Evolutionary conservation across 1,140 invertebrate species (phyloP), one percentile per base, ranked within the genome.

Genomic region (Hylaeus anthracinus): DNA sequence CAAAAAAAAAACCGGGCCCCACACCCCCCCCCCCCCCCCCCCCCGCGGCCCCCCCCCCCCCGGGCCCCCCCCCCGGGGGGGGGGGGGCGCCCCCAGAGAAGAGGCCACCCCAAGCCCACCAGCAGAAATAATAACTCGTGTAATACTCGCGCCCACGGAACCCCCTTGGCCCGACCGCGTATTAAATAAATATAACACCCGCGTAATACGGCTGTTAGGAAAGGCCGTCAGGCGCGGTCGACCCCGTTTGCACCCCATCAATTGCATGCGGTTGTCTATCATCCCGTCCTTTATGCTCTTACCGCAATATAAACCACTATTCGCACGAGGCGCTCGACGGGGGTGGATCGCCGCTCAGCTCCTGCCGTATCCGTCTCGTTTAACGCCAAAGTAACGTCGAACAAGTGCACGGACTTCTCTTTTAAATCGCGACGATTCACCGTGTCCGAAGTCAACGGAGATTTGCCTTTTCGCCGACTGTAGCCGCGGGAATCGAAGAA

Each of bases 121-220:
- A 89, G 88, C 82, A 91, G 88, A 90, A 91, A 91, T 91, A 91
- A 90, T 91, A 91, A 91, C 85, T 87, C 85, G 85, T 83, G 81
- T 81, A 87, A 83, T 88, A 81, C 80, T 73, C 77, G 75, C 53
- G 77, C 64, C 61, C 74, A 39, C 55, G 43, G 63, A 63, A 48
- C 51, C 78, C 64, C 63, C 56, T 71, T 58, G 70, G 64, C 61
- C 67, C 58, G 67, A 71, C 74, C 81, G 82, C 83, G 83, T 88
- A 90, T 91, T 91, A 90, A 90, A 91, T 90, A 91, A 91, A 91
- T 91, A 90, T 90, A 89, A 91, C 89, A 86, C 88, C 87, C 86
- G 86, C 87, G 89, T 91, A 90, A 91, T 90, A 89, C 76, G 85
- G 85, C 89, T 80, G 90, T 90, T 90, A 89, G 86, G 83, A 88